phyloP scores from a whole-genome alignment of 2,113 vertebrate genomes.

The Theristicus caerulescens region DNA sequence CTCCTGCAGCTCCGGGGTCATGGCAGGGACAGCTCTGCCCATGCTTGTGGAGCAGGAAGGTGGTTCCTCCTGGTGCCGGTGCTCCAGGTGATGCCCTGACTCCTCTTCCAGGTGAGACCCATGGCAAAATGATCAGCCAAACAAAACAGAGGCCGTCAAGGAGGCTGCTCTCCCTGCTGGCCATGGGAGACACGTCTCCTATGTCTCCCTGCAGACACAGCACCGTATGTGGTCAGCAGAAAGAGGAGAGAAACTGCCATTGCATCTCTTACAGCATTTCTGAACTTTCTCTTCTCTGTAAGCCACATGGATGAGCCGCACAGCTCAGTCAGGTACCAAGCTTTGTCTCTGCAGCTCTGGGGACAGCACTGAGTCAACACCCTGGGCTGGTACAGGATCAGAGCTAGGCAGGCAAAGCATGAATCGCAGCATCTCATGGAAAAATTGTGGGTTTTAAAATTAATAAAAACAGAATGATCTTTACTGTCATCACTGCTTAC shows the following conservation, averaged over 20 bases:
- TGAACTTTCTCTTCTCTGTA: not conserved
- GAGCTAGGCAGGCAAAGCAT: not conserved
- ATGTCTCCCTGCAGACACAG: not conserved
- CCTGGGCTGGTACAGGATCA: not conserved
- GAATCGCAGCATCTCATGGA: not conserved
- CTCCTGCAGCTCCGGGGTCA: fast-evolving
- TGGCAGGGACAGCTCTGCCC: not conserved
- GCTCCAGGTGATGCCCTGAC: not conserved
- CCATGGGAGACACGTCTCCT: too few relatives aligned
- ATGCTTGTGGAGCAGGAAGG: fast-evolving
- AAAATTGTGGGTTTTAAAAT: not conserved
- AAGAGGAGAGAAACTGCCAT: not conserved
- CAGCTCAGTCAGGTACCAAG: not conserved
- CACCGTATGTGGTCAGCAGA: not conserved
- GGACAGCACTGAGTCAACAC: not conserved
- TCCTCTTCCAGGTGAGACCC: not conserved
- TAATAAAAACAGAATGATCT: not conserved
- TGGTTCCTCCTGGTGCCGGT: not conserved
- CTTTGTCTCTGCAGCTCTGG: not conserved
- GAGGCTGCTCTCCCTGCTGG: not conserved
- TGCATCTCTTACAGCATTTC: not conserved
- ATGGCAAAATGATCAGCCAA: not conserved
- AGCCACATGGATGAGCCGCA: not conserved
- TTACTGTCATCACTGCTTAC: not conserved
- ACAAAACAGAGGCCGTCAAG: not conserved